phyloP scores from a whole-genome alignment of 2,113 vertebrate species.

The Odontophorus gujanensis region DNA sequence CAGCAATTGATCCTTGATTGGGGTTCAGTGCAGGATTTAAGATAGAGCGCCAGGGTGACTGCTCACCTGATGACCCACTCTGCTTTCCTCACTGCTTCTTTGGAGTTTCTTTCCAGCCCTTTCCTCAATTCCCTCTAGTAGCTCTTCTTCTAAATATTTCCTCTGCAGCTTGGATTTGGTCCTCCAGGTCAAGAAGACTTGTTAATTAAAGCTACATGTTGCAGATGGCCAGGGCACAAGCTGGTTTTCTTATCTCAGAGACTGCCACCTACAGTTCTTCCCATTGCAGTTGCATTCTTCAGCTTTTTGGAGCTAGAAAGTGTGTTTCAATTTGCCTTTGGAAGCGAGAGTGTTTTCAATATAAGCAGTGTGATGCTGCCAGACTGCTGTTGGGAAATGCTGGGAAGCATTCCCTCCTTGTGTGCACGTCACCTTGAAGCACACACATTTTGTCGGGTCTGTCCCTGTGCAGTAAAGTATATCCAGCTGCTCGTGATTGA shows the following conservation, averaged over 20 bases:
- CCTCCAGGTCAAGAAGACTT: neutral
- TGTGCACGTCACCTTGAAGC: neutral
- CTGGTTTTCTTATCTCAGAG: neutral
- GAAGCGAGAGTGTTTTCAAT: neutral
- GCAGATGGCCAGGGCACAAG: neutral
- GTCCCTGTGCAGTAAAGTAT: neutral
- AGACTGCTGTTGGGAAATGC: neutral
- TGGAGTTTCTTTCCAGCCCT: neutral
- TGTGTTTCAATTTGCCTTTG: neutral
- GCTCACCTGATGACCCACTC: neutral
- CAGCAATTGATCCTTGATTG: neutral
- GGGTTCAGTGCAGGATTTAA: neutral
- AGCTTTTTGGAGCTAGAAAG: neutral
- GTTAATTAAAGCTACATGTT: neutral
- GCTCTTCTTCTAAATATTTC: neutral
- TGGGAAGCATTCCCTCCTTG: neutral
- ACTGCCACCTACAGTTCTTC: neutral
- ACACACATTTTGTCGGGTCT: accelerated
- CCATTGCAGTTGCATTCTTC: neutral
- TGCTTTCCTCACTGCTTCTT: neutral
- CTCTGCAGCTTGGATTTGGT: neutral
- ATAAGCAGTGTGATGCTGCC: neutral
- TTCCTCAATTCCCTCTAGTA: neutral
- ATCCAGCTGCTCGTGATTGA: neutral
- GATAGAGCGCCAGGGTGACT: neutral